Conservation (phyloP, 2,888 invertebrate genomes). For the Adela reaumurella region DNA sequence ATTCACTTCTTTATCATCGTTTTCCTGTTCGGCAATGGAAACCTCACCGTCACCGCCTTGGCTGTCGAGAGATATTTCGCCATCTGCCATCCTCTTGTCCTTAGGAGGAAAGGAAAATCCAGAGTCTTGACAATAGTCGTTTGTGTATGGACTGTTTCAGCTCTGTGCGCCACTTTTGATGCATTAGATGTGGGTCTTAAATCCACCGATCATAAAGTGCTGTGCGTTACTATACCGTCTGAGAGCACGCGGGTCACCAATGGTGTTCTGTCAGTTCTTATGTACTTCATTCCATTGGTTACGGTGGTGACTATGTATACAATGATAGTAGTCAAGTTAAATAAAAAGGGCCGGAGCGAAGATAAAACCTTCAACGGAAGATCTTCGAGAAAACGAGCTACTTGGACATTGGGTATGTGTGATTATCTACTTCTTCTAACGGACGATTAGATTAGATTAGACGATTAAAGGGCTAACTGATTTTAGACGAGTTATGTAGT, state of each 20-base stretch:
- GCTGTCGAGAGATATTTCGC: slow-evolving; percentile 31
- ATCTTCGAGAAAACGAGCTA: neutral
- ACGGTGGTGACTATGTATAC: neutral
- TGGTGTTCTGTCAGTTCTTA: neutral
- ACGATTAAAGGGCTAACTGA: too few relatives aligned
- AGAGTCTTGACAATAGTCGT: slow-evolving; percentile 25
- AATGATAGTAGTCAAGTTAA: neutral
- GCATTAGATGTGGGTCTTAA: neutral
- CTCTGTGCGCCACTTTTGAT: neutral
- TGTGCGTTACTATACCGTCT: neutral
- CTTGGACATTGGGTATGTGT: neutral
- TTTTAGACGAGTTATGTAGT: too few relatives aligned
- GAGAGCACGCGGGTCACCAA: neutral
- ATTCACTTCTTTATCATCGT: slow-evolving; percentile 25
- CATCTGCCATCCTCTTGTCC: slow-evolving; percentile 25
- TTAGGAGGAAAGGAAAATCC: slow-evolving; percentile 21
- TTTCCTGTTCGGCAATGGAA: slow-evolving; percentile 27
- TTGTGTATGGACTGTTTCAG: slow-evolving; percentile 18
- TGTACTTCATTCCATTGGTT: neutral
- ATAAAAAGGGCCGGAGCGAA: neutral
- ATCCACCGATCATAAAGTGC: neutral
- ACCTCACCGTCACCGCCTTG: slow-evolving; percentile 28
- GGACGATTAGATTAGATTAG: too few relatives aligned
- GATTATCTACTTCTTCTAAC: too few relatives aligned
- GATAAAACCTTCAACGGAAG: neutral